phyloP scores from a whole-genome alignment of 1,140 invertebrate species.

The Cherax quadricarinatus region DNA sequence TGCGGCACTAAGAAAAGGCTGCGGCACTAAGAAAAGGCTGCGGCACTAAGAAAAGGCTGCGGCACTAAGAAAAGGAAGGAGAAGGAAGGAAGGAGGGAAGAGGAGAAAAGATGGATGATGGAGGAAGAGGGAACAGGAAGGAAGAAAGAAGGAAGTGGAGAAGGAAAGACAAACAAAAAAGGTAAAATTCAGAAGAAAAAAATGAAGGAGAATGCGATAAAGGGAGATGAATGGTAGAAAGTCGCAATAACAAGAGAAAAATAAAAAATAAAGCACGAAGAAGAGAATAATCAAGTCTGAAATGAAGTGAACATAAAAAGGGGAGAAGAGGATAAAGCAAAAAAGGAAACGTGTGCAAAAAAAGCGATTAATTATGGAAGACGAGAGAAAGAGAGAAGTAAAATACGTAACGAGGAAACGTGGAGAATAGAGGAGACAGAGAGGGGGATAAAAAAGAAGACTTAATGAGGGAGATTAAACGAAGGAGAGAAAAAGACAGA shows the following conservation, averaged over 20 bases:
- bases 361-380: too few relatives aligned
- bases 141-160: background rate
- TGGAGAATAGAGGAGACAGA: too few relatives aligned
- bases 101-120: background rate
- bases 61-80: background rate
- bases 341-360: too few relatives aligned
- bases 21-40: too few relatives aligned
- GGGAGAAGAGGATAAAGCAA: too few relatives aligned
- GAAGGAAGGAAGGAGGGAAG: background rate
- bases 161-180: background rate
- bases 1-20: too few relatives aligned
- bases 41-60: too few relatives aligned
- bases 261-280: background rate
- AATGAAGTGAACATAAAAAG: too few relatives aligned
- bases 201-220: background rate
- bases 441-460: background rate
- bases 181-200: background rate
- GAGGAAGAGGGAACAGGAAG: background rate
- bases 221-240: background rate
- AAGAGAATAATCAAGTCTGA: background rate
- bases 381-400: too few relatives aligned
- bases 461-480: background rate
- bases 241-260: too few relatives aligned
- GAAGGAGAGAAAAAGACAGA: background rate
- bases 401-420: too few relatives aligned